A percentile compares a stretch with the other conserved stretches of the same genome.
Evolutionary conservation across 2,888 invertebrate genomes (phyloP).

Genomic region (Vesta saturnalis): DNA sequence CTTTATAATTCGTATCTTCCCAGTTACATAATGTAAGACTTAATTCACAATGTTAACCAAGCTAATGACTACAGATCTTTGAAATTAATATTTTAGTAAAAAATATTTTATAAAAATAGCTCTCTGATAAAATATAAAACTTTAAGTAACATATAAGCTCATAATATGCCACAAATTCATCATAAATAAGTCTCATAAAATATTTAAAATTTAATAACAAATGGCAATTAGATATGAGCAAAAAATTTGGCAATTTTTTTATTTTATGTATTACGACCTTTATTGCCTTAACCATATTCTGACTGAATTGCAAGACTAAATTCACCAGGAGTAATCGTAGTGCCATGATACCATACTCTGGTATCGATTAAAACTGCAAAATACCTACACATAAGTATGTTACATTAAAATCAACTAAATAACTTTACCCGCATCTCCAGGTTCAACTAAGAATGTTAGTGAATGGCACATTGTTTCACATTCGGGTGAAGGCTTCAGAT

Average conservation of each 20-base stretch:
- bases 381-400: background rate
- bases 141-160: background rate
- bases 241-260: slow-evolving; percentile 2
- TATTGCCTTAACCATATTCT: slow-evolving; percentile 88
- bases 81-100: slow-evolving; percentile 13
- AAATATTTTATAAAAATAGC: background rate
- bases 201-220: background rate
- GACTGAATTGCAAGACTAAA: slow-evolving; percentile 91
- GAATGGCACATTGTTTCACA: slow-evolving; percentile 81
- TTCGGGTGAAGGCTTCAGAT: slow-evolving; percentile 85
- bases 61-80: background rate
- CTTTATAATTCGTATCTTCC: too few relatives aligned
- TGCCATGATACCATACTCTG: slow-evolving; percentile 91
- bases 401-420: background rate
- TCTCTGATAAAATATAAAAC: background rate
- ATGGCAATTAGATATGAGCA: slow-evolving; percentile 9
- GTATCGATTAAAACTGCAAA: slow-evolving; percentile 85
- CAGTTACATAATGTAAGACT: background rate
- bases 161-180: background rate
- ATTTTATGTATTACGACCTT: background rate
- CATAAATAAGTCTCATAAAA: background rate
- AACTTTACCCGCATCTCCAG: slow-evolving; percentile 83
- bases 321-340: slow-evolving; percentile 80
- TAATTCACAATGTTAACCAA: background rate
- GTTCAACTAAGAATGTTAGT: slow-evolving; percentile 81